phyloP scores from a whole-genome alignment of 2,888 invertebrate species.

The Lordiphosa fenestrarum region DNA sequence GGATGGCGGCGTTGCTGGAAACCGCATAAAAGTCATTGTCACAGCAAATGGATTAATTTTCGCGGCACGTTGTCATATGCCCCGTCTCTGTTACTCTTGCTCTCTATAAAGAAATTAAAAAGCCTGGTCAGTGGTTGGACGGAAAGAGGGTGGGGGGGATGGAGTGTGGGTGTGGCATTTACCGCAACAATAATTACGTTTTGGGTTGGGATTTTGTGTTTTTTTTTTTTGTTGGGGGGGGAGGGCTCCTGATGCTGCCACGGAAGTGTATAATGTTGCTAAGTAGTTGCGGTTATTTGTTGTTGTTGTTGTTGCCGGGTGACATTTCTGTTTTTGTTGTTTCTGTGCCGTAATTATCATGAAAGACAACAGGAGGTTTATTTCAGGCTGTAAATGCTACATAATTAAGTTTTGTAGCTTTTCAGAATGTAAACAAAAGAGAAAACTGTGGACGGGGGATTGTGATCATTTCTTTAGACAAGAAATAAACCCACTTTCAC shows the following conservation, averaged over 20 bases:
- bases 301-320: slow-evolving; percentile 34
- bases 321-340: slow-evolving; percentile 32
- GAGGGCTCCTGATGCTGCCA: slow-evolving; percentile 53
- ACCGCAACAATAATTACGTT: slow-evolving; percentile 74
- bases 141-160: too few species aligned
- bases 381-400: slow-evolving; percentile 61
- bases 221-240: neutral
- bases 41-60: slow-evolving; percentile 75
- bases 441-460: too few species aligned
- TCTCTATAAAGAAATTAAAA: slow-evolving; percentile 65
- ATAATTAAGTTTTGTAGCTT: slow-evolving; percentile 58
- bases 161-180: slow-evolving; percentile 45
- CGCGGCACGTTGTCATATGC: slow-evolving; percentile 67
- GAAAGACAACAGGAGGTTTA: slow-evolving; percentile 74
- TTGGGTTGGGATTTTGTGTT: slow-evolving; percentile 38
- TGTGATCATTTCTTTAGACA: too few species aligned
- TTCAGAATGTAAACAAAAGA: slow-evolving; percentile 6
- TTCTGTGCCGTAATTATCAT: slow-evolving; percentile 55
- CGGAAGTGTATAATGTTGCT: slow-evolving; percentile 75
- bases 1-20: slow-evolving; percentile 60
- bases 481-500: too few species aligned
- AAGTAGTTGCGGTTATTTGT: slow-evolving; percentile 69
- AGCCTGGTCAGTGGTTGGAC: slow-evolving; percentile 54
- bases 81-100: slow-evolving; percentile 3
- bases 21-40: slow-evolving; percentile 75